A percentile compares a stretch with the other conserved stretches of the same genome.
phyloP scores from a whole-genome alignment of 2,888 invertebrate species.

The Melikaiella ostensackeni region DNA sequence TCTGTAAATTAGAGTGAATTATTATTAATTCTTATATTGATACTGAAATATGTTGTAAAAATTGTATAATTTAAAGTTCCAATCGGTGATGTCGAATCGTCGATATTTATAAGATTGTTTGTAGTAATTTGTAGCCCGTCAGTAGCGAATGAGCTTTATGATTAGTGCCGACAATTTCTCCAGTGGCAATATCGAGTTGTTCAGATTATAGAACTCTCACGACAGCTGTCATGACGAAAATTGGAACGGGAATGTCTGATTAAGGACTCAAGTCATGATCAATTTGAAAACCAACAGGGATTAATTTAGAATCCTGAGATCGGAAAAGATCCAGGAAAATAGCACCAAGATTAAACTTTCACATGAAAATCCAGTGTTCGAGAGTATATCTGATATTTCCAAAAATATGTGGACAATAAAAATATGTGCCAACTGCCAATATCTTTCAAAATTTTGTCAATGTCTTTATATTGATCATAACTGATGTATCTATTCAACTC shows the following conservation, averaged over 20 bases:
- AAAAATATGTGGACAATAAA: background rate
- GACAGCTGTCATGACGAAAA: slow-evolving; percentile 7
- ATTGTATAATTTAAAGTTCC: background rate
- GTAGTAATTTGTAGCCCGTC: background rate
- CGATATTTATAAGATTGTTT: background rate
- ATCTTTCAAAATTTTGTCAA: no score
- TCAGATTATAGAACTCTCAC: background rate
- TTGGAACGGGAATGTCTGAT: background rate
- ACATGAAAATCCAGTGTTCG: background rate
- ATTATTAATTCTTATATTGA: no score
- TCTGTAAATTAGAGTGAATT: no score
- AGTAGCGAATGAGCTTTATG: background rate
- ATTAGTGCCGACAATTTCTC: background rate
- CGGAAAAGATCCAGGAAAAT: background rate
- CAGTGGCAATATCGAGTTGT: slow-evolving; percentile 14
- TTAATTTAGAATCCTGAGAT: background rate
- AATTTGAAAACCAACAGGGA: background rate
- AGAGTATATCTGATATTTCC: background rate
- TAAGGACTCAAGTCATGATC: background rate
- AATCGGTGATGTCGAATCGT: background rate
- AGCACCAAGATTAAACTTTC: background rate
- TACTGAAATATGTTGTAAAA: no score
- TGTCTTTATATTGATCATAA: no score
- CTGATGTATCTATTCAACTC: no score
- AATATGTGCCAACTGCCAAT: background rate